These are phyloP conservation scores for Coboldia fuscipes DNA, from an alignment of 1,140 invertebrate genomes.

Conservation along the genomic window DNA sequence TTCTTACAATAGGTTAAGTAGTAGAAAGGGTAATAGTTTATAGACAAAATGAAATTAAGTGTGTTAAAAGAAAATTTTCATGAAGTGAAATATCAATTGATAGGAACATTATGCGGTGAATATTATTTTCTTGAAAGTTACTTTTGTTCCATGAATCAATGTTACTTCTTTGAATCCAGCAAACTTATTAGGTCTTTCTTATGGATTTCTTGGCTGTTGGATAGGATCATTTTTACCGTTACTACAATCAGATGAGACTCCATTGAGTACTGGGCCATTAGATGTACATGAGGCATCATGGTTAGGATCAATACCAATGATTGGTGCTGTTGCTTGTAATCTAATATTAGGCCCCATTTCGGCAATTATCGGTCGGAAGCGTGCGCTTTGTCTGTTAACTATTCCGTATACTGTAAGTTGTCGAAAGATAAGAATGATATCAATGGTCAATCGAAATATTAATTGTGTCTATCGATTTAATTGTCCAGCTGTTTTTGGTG, in stretches of 20 bases:
- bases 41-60: too few species aligned
- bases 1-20: too few species aligned
- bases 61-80: too few species aligned
- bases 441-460: too few species aligned
- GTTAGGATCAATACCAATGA: conserved; percentile 13
- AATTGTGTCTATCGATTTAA: too few species aligned
- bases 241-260: conserved; percentile 14
- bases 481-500: neutral
- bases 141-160: too few species aligned
- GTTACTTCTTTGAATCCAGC: too few species aligned
- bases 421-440: too few species aligned
- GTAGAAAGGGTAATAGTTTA: too few species aligned
- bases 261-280: conserved; percentile 8
- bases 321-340: conserved; percentile 14
- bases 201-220: conserved; percentile 22
- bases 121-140: too few species aligned
- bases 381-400: conserved; percentile 11
- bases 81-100: too few species aligned
- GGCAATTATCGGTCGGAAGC: conserved; percentile 20
- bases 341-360: conserved; percentile 15
- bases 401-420: conserved; percentile 16
- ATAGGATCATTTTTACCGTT: conserved; percentile 18
- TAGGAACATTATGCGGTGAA: too few species aligned
- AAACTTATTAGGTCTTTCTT: conserved; percentile 19
- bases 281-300: conserved; percentile 12